Percentiles rank a stretch among this genome's conserved stretches.
Conservation (phyloP, 2,888 invertebrate genomes). For the Lydus trimaculatus region DNA sequence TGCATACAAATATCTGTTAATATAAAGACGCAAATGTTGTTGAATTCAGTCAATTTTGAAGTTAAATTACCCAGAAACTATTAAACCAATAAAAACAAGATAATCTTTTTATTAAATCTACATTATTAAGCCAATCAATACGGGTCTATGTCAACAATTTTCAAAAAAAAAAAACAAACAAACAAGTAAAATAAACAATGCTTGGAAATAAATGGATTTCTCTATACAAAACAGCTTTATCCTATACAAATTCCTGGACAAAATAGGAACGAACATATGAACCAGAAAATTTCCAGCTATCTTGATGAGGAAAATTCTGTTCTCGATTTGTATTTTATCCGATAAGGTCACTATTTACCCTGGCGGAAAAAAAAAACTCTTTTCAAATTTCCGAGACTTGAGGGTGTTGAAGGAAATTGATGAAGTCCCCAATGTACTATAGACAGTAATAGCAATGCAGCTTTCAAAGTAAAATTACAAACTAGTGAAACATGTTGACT, state of each 20-base stretch:
- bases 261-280: neutral
- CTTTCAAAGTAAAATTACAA: slow-evolving; percentile 4
- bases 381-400: neutral
- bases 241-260: neutral
- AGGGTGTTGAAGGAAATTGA: slow-evolving; percentile 19
- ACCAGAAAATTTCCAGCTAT: neutral
- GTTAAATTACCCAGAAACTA: slow-evolving; percentile 50
- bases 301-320: neutral
- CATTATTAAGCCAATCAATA: neutral
- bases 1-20: slow-evolving; percentile 53
- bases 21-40: slow-evolving; percentile 43
- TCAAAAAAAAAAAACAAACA: neutral
- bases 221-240: neutral
- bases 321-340: neutral
- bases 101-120: neutral
- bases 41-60: slow-evolving; percentile 47
- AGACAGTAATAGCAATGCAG: slow-evolving; percentile 25
- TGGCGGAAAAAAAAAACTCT: neutral
- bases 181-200: neutral
- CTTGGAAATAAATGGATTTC: no score
- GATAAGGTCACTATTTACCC: neutral
- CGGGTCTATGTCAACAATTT: neutral
- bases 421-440: slow-evolving; percentile 27
- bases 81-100: slow-evolving; percentile 34
- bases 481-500: neutral